phyloP scores from a whole-genome alignment of 2,797 vertebrate genomes.

The Megalops cyprinoides region DNA sequence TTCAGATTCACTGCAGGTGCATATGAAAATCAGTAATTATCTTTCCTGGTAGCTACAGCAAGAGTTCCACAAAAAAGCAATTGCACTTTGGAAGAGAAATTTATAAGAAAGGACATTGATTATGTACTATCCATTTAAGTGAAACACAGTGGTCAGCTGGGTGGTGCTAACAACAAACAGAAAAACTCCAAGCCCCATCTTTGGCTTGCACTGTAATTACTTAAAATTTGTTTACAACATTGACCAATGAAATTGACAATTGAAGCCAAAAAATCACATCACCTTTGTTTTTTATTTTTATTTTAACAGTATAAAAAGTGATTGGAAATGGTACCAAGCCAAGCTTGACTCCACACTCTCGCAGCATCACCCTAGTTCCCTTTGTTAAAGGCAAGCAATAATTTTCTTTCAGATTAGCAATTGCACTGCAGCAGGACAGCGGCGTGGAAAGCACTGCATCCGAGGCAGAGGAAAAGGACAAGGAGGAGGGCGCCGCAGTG shows the following conservation, averaged over 20 bases:
- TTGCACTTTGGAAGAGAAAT: neutral
- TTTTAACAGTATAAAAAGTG: neutral
- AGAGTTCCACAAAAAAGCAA: neutral
- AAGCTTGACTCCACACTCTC: neutral
- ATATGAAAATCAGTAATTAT: neutral
- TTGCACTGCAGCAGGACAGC: neutral
- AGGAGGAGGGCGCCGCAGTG: slow-evolving; percentile 22
- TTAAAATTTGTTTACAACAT: neutral
- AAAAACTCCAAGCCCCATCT: neutral
- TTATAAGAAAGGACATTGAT: neutral
- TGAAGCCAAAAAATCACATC: neutral
- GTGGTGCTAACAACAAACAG: neutral
- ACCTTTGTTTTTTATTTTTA: neutral
- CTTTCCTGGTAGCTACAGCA: neutral
- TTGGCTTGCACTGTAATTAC: neutral
- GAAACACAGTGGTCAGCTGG: neutral
- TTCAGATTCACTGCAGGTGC: neutral
- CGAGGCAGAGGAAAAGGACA: slow-evolving; percentile 28
- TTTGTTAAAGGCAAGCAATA: neutral
- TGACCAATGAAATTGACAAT: slow-evolving; percentile 5
- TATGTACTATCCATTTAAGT: neutral
- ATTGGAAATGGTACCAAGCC: neutral
- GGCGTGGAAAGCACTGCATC: neutral
- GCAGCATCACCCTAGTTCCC: neutral
- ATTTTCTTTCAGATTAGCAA: slow-evolving; percentile 10